Conservation (phyloP, 2,113 vertebrate genomes). For the Centrocercus urophasianus region DNA sequence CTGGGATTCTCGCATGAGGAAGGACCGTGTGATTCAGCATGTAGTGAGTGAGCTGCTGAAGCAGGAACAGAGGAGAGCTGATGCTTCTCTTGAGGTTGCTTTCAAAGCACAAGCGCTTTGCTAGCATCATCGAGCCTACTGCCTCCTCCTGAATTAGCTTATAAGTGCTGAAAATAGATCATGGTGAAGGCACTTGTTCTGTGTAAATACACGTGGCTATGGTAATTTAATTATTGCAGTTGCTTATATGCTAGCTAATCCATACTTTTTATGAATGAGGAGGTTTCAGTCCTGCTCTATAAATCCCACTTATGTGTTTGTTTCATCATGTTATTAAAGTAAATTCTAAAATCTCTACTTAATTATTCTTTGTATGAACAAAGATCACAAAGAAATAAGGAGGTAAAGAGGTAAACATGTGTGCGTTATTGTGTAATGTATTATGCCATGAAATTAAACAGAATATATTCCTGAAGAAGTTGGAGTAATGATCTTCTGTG, state of each 20-base stretch:
- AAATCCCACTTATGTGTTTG: background rate
- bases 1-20: background rate
- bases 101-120: background rate
- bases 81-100: background rate
- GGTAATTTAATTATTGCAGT: constrained; percentile 17
- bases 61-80: background rate
- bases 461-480: background rate
- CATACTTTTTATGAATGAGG: background rate
- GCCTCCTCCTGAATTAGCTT: background rate
- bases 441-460: background rate
- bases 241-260: background rate
- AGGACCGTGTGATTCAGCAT: background rate
- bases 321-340: background rate
- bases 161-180: background rate
- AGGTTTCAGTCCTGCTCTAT: background rate
- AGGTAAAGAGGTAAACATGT: background rate
- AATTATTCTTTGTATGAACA: background rate
- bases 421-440: background rate
- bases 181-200: background rate
- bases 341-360: background rate
- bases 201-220: background rate
- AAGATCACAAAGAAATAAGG: background rate
- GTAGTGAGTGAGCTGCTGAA: background rate
- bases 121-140: background rate
- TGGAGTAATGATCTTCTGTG: background rate